Base-by-base conservation (phyloP, 1,140 invertebrate species). In the Branchinecta lindahli region DNA sequence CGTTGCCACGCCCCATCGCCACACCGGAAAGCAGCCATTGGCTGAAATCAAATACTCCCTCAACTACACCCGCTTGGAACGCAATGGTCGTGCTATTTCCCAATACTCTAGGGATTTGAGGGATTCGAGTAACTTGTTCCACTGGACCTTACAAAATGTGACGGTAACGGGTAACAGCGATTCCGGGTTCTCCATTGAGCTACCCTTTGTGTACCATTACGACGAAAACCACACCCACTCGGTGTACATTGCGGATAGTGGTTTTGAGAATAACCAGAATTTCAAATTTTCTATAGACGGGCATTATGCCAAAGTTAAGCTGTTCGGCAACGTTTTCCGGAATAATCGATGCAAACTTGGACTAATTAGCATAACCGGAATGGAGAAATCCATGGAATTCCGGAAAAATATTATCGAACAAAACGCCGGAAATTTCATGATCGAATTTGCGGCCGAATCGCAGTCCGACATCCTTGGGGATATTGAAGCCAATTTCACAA, bases 171-270 rank as follows among this genome's bases (percentile, higher is more conserved):
- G 89, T 73, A 97, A 97, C 77, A 80, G 80, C 69, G 83, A 83
- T 45, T 90, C 90, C 33, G 94, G 93, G 18, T 87, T 97, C 72
- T 86, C 92, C 75, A 81, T 97, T 3, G 82, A 84, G 0, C 77
- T 97, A 12, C 94, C 94, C 0, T 96, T 96, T 76, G 91, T 95
- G 9, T 96, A 92, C 90, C 87, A 95, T 74, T 94, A 96, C 74
- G 90, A 94, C 76, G 91, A 94, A 78, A 95, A 95, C 76, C 92
- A 91, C 73, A 94, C 92, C 0, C 94, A 97, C 78, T 87, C 89
- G 0, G 82, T 96, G 33, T 88, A 86, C 74, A 85, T 96, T 73
- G 83, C 86, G 68, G 92, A 96, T 74, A 92, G 92, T 73, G 89
- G 88, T 0, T 92, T 96, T 84, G 81, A 85, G 45, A 83, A 86